Evolutionary conservation across 2,797 vertebrate species (phyloP).

Genomic region (Melanotaenia boesemani): DNA sequence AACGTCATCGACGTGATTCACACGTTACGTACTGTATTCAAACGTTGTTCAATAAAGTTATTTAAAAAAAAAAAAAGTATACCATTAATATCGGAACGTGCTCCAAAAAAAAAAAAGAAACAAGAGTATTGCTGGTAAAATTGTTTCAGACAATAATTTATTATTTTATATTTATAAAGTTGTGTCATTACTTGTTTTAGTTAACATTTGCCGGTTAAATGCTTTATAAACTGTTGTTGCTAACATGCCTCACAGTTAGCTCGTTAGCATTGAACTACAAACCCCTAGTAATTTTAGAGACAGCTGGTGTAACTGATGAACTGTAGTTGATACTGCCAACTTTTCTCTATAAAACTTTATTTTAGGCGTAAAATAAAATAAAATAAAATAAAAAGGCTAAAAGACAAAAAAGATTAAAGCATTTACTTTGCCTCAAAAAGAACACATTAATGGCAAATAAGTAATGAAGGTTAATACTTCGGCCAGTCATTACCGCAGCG

Average conservation of each 20-base stretch:
- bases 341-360: no score
- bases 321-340: no score
- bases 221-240: not conserved
- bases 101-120: not conserved
- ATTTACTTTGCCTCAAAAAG: no score
- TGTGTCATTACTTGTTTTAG: no score
- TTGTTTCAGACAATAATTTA: not conserved
- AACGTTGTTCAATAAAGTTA: not conserved
- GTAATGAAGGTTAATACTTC: no score
- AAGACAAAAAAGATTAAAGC: no score
- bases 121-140: not conserved
- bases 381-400: no score
- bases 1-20: conserved; percentile 32
- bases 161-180: not conserved
- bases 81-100: not conserved
- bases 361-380: no score
- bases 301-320: no score
- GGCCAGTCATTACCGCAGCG: not conserved
- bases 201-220: not conserved
- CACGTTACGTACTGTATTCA: no score
- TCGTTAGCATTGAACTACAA: conserved; percentile 5
- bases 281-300: not conserved
- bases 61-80: not conserved
- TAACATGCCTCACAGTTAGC: no score
- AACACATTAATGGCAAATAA: no score